Conservation (phyloP, 2,888 invertebrate genomes). For the Bembecia ichneumoniformis region DNA sequence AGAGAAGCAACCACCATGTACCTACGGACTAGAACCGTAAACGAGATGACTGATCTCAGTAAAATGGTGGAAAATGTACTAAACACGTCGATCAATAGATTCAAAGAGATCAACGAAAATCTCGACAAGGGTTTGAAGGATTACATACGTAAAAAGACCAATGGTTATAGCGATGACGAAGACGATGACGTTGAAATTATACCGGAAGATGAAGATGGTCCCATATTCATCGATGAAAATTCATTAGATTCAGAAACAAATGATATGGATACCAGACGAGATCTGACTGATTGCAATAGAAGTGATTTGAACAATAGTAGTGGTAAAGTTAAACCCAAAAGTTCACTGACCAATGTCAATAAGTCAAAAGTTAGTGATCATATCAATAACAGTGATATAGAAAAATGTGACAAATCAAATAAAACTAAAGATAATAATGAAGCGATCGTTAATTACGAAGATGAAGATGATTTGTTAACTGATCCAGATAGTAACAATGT, state of each 20-base stretch:
- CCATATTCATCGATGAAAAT: conserved; percentile 67
- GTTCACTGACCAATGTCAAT: too few relatives aligned
- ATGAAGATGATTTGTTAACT: neutral
- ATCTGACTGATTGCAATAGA: conserved; percentile 43
- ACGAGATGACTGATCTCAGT: conserved; percentile 67
- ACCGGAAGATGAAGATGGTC: conserved; percentile 52
- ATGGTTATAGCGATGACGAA: conserved; percentile 34
- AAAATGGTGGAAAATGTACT: conserved; percentile 68
- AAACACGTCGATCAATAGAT: conserved; percentile 65
- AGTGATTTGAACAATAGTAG: conserved; percentile 67
- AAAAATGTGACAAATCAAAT: conserved; percentile 6
- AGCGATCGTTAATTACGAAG: neutral
- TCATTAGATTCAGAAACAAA: conserved; percentile 50
- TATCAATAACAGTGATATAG: conserved; percentile 7
- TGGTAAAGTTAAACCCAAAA: conserved; percentile 24
- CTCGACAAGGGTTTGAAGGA: conserved; percentile 67
- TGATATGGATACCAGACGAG: conserved; percentile 38
- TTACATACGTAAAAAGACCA: conserved; percentile 49
- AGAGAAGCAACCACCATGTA: conserved; percentile 55
- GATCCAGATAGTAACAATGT: too few relatives aligned
- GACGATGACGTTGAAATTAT: conserved; percentile 58
- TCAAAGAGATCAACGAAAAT: conserved; percentile 69
- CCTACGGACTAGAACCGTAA: conserved; percentile 54
- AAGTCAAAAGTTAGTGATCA: neutral
- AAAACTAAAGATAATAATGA: conserved; percentile 2